Conservation (phyloP, 2,797 vertebrate genomes). For the Picus viridis region DNA sequence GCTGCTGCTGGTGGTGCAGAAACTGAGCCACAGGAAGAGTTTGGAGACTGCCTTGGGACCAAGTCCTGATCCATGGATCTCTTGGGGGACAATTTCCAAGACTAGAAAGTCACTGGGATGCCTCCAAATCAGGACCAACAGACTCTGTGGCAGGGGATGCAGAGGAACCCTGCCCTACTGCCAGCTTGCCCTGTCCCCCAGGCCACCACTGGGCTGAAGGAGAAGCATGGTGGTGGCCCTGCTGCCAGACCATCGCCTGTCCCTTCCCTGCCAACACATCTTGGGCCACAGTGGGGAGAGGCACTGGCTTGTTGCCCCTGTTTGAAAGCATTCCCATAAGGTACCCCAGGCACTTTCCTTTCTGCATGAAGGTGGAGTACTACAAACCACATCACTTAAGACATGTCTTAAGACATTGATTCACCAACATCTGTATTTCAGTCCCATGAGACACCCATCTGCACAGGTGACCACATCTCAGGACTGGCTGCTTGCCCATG, state of each 20-base stretch:
- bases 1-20: rapidly evolving
- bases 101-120: rapidly evolving
- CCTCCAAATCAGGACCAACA: rapidly evolving
- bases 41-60: neutral
- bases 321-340: neutral
- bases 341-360: neutral
- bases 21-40: neutral
- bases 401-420: rapidly evolving
- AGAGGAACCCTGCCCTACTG: neutral
- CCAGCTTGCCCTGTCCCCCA: neutral
- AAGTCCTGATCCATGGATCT: neutral
- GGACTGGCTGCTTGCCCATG: rapidly evolving
- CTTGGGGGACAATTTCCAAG: neutral
- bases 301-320: neutral
- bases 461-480: neutral
- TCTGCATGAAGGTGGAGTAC: rapidly evolving
- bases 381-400: neutral
- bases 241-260: neutral
- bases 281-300: neutral
- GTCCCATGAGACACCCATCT: neutral
- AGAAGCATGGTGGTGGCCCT: rapidly evolving
- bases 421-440: neutral
- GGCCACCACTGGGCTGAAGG: neutral
- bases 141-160: rapidly evolving
- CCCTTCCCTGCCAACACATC: neutral